A percentile compares a stretch with the other conserved stretches of the same genome.
phyloP scores from a whole-genome alignment of 2,113 vertebrate species.

The Copsychus sechellarum region DNA sequence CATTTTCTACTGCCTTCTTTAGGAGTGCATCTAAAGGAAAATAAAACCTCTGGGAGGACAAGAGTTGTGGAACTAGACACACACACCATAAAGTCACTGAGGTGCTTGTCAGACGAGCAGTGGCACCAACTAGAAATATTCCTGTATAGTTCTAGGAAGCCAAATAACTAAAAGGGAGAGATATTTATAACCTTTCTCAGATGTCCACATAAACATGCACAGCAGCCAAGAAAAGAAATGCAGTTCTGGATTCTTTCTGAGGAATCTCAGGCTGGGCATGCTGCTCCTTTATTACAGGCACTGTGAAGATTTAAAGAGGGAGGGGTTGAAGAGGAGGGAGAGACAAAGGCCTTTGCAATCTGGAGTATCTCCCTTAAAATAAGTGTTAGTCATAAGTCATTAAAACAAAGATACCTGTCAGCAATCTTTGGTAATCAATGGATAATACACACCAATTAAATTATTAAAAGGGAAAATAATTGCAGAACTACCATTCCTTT shows the following conservation, averaged over 20 bases:
- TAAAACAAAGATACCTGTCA: neutral
- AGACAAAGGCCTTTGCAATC: neutral
- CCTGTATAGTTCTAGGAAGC: neutral
- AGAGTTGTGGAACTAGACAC: neutral
- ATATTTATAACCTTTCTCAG: neutral
- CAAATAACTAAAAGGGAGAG: neutral
- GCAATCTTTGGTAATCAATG: neutral
- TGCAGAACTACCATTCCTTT: neutral
- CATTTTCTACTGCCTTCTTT: neutral
- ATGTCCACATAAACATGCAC: neutral
- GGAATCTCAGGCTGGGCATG: neutral
- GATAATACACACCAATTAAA: neutral
- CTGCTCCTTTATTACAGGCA: neutral
- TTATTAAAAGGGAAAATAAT: neutral
- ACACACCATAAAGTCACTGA: accelerated
- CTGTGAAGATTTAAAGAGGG: neutral
- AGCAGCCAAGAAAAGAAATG: neutral
- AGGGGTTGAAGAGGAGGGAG: neutral
- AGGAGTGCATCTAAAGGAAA: neutral
- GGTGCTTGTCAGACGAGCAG: neutral
- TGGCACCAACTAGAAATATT: neutral
- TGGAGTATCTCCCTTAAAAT: neutral
- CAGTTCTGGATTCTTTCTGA: neutral
- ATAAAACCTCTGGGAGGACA: neutral
- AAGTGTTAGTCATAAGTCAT: neutral